Conservation (phyloP, 1,140 invertebrate genomes). For the Pemphigus obesinymphae region DNA sequence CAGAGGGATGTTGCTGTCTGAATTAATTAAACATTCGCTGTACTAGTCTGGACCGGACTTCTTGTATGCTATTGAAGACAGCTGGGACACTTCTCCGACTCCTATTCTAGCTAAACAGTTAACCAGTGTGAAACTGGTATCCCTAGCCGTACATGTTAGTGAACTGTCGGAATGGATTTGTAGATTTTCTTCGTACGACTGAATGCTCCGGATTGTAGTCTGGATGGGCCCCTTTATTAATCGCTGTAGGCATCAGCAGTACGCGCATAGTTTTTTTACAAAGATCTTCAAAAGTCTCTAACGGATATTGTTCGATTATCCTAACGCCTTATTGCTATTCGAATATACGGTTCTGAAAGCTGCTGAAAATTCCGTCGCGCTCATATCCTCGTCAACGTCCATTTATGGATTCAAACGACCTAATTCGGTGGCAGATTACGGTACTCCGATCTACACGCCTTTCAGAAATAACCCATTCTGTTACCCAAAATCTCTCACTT, state of each 20-base stretch:
- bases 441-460: neutral
- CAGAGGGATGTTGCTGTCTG: neutral
- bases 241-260: neutral
- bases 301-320: neutral
- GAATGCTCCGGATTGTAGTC: neutral
- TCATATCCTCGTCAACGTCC: neutral
- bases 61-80: neutral
- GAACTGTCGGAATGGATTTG: neutral
- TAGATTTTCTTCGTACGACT: neutral
- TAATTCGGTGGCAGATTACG: conserved; percentile 13
- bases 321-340: neutral
- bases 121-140: neutral
- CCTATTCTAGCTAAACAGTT: neutral
- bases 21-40: neutral
- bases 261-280: neutral
- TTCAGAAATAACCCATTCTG: no score
- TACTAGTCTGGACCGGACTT: neutral
- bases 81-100: neutral
- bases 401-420: neutral
- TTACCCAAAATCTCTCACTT: no score
- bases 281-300: neutral
- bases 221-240: neutral
- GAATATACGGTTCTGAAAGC: neutral
- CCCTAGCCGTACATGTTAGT: neutral
- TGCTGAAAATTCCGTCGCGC: no score